Evolutionary conservation across 2,888 invertebrate genomes (phyloP).

Genomic region (Galerucella calmariensis): DNA sequence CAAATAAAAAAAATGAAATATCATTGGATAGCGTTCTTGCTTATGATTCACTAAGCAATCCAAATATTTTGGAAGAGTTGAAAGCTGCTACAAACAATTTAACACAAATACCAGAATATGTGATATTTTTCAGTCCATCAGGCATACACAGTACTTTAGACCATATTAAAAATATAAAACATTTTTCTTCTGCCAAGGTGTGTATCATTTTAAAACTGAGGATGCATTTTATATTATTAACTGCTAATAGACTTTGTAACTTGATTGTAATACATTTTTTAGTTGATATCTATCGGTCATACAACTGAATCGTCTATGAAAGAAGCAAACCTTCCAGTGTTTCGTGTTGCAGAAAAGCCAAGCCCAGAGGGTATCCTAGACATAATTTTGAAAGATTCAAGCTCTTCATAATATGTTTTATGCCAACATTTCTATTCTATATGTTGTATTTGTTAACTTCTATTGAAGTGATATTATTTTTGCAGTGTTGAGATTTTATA

Average conservation of each 20-base stretch:
- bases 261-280: slow-evolving; percentile 35
- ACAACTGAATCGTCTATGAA: slow-evolving; percentile 68
- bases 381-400: slow-evolving; percentile 52
- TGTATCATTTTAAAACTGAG: slow-evolving; percentile 11
- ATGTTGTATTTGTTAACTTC: background rate
- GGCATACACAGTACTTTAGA: slow-evolving; percentile 67
- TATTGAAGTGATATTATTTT: too few relatives aligned
- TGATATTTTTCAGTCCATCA: slow-evolving; percentile 72
- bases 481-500: too few relatives aligned
- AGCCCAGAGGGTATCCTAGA: slow-evolving; percentile 67
- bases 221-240: background rate
- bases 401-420: background rate
- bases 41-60: slow-evolving; percentile 68
- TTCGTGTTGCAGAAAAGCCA: slow-evolving; percentile 67
- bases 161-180: slow-evolving; percentile 60
- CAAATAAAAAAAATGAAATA: slow-evolving; percentile 63
- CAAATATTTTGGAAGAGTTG: slow-evolving; percentile 64
- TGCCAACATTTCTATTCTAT: background rate
- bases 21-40: slow-evolving; percentile 66
- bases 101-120: slow-evolving; percentile 64
- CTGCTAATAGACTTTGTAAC: background rate
- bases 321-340: slow-evolving; percentile 63
- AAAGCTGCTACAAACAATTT: slow-evolving; percentile 59
- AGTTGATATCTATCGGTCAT: slow-evolving; percentile 70
- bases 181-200: slow-evolving; percentile 53